Evolutionary conservation across 2,888 invertebrate genomes (phyloP).

Genomic region (Pristionchus arcanus): DNA sequence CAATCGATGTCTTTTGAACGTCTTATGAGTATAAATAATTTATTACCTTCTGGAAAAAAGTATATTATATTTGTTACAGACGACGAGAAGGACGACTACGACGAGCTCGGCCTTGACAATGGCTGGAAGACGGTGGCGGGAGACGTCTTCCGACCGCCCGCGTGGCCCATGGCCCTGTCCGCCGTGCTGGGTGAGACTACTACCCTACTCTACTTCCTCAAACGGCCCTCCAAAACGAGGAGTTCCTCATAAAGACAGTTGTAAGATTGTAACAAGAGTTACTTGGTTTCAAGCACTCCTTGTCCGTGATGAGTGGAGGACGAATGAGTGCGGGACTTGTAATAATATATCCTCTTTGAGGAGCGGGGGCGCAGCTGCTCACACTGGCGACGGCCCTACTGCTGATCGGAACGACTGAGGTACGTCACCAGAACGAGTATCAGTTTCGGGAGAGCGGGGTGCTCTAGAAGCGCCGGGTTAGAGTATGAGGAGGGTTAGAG

Average conservation of each 20-base stretch:
- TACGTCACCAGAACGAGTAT: background rate
- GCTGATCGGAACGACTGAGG: conserved; percentile 81
- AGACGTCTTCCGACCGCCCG: conserved; percentile 82
- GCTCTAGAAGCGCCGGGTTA: too few relatives aligned
- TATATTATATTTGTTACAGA: background rate
- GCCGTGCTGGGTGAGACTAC: conserved; percentile 81
- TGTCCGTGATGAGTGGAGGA: too few relatives aligned
- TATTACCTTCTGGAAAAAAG: too few relatives aligned
- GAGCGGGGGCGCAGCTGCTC: conserved; percentile 82
- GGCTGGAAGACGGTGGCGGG: conserved; percentile 83
- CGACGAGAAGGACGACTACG: conserved; percentile 77
- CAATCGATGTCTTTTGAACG: too few relatives aligned
- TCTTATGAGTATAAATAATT: too few relatives aligned
- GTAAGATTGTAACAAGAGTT: too few relatives aligned
- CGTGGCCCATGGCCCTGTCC: conserved; percentile 81
- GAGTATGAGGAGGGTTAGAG: background rate
- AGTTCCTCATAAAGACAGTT: too few relatives aligned
- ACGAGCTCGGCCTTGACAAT: conserved; percentile 80
- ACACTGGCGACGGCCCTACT: conserved; percentile 81
- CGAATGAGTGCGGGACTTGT: too few relatives aligned
- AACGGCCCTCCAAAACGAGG: too few relatives aligned
- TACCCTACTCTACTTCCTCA: too few relatives aligned
- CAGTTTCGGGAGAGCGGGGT: too few relatives aligned
- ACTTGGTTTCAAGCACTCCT: too few relatives aligned
- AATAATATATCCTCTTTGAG: conserved; percentile 71